Conservation (phyloP, 1,140 invertebrate species). For the Aradophagus sp. region DNA sequence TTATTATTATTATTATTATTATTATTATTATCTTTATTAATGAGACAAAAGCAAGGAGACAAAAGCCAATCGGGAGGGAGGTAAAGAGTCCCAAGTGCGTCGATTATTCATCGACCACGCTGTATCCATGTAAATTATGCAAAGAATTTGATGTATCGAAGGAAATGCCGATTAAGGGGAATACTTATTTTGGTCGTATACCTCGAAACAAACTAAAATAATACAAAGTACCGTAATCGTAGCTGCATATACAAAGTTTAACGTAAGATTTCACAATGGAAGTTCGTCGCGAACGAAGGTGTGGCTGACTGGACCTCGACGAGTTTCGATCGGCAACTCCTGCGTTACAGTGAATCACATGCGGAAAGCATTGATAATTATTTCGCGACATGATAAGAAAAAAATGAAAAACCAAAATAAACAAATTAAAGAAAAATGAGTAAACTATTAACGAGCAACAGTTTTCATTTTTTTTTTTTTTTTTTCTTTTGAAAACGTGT, state of each 20-base stretch:
- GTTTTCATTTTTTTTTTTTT: no score
- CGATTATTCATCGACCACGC: conserved; percentile 54
- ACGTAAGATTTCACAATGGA: conserved; percentile 31
- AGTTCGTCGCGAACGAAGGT: conserved; percentile 51
- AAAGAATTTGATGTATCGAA: conserved; percentile 51
- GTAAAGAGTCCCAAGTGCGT: conserved; percentile 58
- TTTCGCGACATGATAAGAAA: no score
- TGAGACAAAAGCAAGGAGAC: conserved; percentile 1
- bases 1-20: no score
- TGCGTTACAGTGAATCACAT: conserved; percentile 21
- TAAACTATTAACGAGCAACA: conserved; percentile 10
- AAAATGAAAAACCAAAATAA: conserved; percentile 14
- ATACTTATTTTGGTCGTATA: conserved; percentile 56
- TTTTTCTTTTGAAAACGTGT: conserved; percentile 29
- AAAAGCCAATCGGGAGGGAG: no score
- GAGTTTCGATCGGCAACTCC: conserved; percentile 57
- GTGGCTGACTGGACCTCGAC: conserved; percentile 48
- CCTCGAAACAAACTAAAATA: conserved; percentile 42
- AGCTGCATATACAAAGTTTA: conserved; percentile 48
- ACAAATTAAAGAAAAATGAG: background rate
- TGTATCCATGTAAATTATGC: conserved; percentile 52
- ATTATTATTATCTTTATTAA: conserved; percentile 17
- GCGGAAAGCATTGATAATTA: conserved; percentile 20
- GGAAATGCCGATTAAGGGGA: conserved; percentile 43
- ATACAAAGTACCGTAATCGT: conserved; percentile 40